Base-by-base conservation (phyloP, 1,140 invertebrate genomes). In the Planococcus citri region DNA sequence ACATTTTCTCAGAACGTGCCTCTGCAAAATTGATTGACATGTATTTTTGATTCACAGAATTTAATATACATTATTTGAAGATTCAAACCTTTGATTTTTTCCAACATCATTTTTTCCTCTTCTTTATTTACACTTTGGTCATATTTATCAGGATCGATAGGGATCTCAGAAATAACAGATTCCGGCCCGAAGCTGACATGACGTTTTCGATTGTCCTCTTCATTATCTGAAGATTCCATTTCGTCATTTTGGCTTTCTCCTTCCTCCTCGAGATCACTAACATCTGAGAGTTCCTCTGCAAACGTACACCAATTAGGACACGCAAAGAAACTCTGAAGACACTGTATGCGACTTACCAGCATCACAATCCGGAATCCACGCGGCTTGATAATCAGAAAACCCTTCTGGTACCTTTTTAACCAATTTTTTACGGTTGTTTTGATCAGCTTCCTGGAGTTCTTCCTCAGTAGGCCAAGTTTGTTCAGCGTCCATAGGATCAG, bases 381-480 rank as follows among this genome's bases (percentile, higher is more conserved):
- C 88, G 24, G 95, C 92, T 80, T 98, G 96, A 79, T 98, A 98
- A 69, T 92, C 91, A 14, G 94, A 97, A 75, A 91, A 94, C 51
- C 95, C 95, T 80, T 94, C 93, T 0, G 94, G 94, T 25, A 97
- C 88, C 75, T 84, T 87, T 76, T 94, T 94, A 0, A 88, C 80
- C 73, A 82, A 84, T 71, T 84, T 86, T 20, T 77, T 75, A 75
- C 72, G 75, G 73, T 82, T 82, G 74, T 79, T 76, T 72, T 86
- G 81, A 72, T 82, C 78, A 1, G 90, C 87, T 73, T 87, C 82
- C 74, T 84, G 83, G 68, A 96, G 82, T 81, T 96, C 93, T 77
- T 95, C 91, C 71, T 92, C 88, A 27, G 91, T 95, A 0, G 94
- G 94, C 91, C 92, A 97, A 24, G 94, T 96, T 81, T 97, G 95